Evolutionary conservation across 2,113 vertebrate genomes (phyloP).

Genomic region (Oxyruncus cristatus): DNA sequence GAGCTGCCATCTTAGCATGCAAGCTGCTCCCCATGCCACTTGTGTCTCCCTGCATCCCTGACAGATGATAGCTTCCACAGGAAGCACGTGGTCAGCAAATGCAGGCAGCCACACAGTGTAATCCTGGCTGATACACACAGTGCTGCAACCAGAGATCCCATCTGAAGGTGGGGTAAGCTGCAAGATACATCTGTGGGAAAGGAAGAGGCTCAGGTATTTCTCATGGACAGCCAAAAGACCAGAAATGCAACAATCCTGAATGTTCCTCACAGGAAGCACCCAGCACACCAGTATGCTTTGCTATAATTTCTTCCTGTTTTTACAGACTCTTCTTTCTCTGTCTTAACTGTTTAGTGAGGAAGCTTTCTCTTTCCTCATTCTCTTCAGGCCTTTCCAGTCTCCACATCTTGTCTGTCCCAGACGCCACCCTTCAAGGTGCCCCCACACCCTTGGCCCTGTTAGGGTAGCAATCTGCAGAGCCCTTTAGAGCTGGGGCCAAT

Average conservation of each 20-base stretch:
- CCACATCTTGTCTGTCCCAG: not conserved
- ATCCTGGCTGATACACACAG: not conserved
- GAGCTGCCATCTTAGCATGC: not conserved
- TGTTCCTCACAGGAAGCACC: not conserved
- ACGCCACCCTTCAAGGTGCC: not conserved
- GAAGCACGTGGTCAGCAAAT: not conserved
- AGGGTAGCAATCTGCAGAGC: not conserved
- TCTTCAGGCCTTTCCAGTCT: not conserved
- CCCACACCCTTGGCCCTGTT: fast-evolving
- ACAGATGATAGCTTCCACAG: not conserved
- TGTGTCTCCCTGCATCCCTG: not conserved
- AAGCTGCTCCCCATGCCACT: not conserved
- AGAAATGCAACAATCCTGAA: not conserved
- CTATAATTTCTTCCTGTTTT: not conserved
- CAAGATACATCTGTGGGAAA: not conserved
- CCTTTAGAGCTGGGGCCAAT: not conserved
- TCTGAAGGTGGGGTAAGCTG: not conserved
- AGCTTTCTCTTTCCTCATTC: not conserved
- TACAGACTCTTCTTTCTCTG: not conserved
- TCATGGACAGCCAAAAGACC: not conserved
- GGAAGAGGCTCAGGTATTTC: not conserved
- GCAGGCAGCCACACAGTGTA: not conserved
- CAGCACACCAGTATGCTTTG: not conserved
- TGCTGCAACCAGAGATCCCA: not conserved
- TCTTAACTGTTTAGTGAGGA: not conserved